Evolutionary conservation across 2,113 vertebrate genomes (phyloP).

Genomic region (Hypocryptadius cinnamomeus): DNA sequence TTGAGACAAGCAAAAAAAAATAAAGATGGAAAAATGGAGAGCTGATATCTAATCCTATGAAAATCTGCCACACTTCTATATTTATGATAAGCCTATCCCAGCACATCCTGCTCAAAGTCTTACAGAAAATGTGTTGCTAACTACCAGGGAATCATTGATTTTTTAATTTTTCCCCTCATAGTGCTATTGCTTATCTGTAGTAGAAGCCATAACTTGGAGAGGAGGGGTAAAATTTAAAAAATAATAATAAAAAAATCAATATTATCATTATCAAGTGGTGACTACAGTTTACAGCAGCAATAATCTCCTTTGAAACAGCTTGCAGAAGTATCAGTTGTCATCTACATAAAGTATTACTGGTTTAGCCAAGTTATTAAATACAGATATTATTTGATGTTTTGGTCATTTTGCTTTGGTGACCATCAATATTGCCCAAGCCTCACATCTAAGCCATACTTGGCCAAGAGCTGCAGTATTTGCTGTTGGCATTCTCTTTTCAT

Average conservation of each 20-base stretch:
- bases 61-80: conserved; percentile 31
- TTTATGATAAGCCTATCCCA: conserved; percentile 34
- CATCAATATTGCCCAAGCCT: not conserved
- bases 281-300: conserved; percentile 49
- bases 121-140: conserved; percentile 46
- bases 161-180: not conserved
- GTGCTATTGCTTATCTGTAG: conserved; percentile 16
- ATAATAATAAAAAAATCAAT: conserved; percentile 3
- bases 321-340: not conserved
- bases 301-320: conserved; percentile 18
- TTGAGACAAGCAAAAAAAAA: not conserved
- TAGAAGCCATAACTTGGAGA: not conserved
- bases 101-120: conserved; percentile 34
- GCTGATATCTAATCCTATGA: not conserved
- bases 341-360: not conserved
- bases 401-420: not conserved
- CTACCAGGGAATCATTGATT: conserved; percentile 45
- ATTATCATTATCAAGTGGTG: conserved; percentile 49
- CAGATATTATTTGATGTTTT: not conserved
- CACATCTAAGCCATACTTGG: not conserved
- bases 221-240: not conserved
- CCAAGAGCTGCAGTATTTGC: not conserved
- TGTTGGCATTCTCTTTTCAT: not conserved
- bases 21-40: not conserved
- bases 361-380: not conserved